Percentiles rank a stretch among this genome's conserved stretches.
These are phyloP conservation scores for Creontiades dilutus DNA, from an alignment of 2,888 invertebrate species.

Conservation along the genomic window DNA sequence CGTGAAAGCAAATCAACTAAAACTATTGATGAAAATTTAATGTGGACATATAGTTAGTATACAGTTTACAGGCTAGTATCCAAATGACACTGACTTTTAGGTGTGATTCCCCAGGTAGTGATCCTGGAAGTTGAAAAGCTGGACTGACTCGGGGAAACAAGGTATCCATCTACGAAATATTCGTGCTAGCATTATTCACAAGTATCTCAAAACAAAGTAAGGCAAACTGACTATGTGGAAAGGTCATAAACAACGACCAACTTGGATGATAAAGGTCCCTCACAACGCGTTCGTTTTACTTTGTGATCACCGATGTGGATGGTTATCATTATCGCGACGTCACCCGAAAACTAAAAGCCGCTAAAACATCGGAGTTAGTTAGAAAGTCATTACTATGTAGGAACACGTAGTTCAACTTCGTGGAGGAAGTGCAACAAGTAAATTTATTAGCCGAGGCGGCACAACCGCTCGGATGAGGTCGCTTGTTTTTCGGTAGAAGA, in stretches of 20 bases:
- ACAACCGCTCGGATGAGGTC: neutral
- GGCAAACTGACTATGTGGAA: neutral
- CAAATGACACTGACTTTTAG: neutral
- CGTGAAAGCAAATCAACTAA: too few relatives aligned
- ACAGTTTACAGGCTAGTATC: too few relatives aligned
- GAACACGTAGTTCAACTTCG: neutral
- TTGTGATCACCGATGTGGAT: neutral
- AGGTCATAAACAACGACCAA: neutral
- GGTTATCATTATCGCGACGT: neutral
- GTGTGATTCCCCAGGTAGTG: neutral
- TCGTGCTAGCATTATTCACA: too few relatives aligned
- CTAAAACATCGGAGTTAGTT: neutral
- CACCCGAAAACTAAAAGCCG: conserved; percentile 1
- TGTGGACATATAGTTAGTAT: too few relatives aligned
- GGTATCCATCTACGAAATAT: too few relatives aligned
- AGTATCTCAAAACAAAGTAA: neutral
- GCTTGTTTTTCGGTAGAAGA: neutral
- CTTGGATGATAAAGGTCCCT: neutral
- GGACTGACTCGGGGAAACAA: neutral
- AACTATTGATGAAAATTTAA: too few relatives aligned
- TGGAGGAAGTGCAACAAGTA: conserved; percentile 45
- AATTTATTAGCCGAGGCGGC: neutral
- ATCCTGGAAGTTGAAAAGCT: too few relatives aligned
- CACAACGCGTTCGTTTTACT: neutral
- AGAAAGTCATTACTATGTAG: conserved; percentile 32